Base-by-base conservation (phyloP, 2,888 invertebrate species). In the Marasmarcha lunaedactyla region DNA sequence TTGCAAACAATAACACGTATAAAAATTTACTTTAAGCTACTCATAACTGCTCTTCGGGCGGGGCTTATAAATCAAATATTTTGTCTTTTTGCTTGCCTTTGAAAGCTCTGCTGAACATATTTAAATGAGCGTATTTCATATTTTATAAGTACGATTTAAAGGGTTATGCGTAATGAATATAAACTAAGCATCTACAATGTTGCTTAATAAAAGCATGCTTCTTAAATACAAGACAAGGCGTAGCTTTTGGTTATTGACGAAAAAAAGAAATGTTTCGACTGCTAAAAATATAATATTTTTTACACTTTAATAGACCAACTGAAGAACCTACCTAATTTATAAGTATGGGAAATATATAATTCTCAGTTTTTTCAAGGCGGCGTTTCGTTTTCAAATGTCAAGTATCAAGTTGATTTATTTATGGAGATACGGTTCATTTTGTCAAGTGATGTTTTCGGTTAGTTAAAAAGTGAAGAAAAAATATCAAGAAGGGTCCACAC, bases 61-160 rank as follows among this genome's bases (percentile, higher is more conserved):
- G 63, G 62, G 62, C 67, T 56, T 70, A 71, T 83, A 81, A 81
- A 81, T 81, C 81, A 81, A 65, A 46, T 40, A 54, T 63, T 63
- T 60, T 55, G 52, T 51, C 52, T 65, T 72, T 74, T 74, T 70
- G 64, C 55, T 51, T 52, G 52, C 54, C 45, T 52, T 59, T 57
- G 51, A 57, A 69, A 68, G 60, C 50, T 54, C 57, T 65, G 63
- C 54, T 63, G 52, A 56, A 56, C 57, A 59, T 59, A 61, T 64
- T 71, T 71, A 71, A 55, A 30, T 9, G 63, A 59, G 56, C 52
- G 54, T 55, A 66, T 67, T 65, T 66, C 59, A 66, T 67, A 64
- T 30, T 63, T 67, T 62, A 59, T 57, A 60, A 59, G 54, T 57
- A 57, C 49, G 57, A 59, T 57, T 63, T 60, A 55, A 59, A 30